Percentiles rank a stretch among this genome's conserved stretches.
phyloP scores from a whole-genome alignment of 2,113 vertebrate genomes.

The Numenius arquata region DNA sequence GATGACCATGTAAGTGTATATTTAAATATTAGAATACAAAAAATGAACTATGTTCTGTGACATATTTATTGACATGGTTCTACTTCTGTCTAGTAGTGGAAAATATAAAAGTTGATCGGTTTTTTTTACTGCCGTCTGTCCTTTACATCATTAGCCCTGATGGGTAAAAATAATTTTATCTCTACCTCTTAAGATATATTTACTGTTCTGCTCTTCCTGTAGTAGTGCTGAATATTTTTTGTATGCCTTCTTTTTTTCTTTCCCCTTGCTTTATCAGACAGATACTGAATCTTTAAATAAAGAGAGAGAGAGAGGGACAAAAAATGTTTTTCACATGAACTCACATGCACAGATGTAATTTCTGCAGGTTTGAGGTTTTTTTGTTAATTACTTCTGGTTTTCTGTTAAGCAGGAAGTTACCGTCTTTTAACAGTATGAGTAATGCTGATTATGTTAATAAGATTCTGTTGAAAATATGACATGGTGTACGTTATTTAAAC shows the following conservation, averaged over 20 bases:
- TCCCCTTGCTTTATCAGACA: not conserved
- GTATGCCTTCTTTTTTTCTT: not conserved
- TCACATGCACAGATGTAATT: not conserved
- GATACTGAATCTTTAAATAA: not conserved
- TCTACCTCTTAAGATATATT: not conserved
- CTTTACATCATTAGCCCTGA: not conserved
- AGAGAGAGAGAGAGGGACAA: not conserved
- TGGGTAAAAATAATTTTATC: not conserved
- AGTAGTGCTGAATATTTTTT: not conserved
- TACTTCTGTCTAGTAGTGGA: not conserved
- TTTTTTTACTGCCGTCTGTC: not conserved
- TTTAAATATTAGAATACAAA: not conserved
- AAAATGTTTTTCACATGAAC: not conserved
- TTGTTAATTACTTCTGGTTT: not conserved
- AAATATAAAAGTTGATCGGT: rapidly evolving
- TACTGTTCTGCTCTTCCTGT: not conserved
- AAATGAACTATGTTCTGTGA: not conserved
- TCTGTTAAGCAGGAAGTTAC: not conserved
- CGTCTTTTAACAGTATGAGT: not conserved
- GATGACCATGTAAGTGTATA: not conserved
- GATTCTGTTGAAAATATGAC: not conserved
- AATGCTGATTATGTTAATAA: not conserved
- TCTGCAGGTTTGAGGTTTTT: not conserved
- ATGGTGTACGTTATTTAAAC: not conserved
- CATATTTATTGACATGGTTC: not conserved